Conservation (phyloP, 2,888 invertebrate genomes). For the Plagiodera versicolora region DNA sequence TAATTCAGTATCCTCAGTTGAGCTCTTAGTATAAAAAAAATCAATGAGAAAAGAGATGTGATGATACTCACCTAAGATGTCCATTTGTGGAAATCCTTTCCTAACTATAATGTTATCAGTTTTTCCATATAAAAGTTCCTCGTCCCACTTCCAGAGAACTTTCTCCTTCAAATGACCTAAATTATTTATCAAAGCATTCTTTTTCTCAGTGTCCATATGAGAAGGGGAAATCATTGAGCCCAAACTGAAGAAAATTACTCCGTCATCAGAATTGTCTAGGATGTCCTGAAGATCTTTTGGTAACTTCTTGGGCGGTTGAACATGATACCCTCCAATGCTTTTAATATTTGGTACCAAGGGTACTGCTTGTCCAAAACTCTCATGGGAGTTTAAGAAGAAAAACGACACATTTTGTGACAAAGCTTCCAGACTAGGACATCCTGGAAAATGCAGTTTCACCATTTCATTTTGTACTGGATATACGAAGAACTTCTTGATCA, state of each 20-base stretch:
- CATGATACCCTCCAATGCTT: conserved; percentile 62
- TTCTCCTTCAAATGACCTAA: conserved; percentile 64
- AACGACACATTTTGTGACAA: conserved; percentile 41
- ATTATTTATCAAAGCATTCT: conserved; percentile 59
- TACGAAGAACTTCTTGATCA: conserved; percentile 31
- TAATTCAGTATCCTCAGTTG: too few species aligned
- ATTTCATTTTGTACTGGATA: conserved; percentile 38
- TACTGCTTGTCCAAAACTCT: conserved; percentile 56
- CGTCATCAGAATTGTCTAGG: conserved; percentile 58
- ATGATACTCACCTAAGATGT: conserved; percentile 47
- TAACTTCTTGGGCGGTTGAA: conserved; percentile 39
- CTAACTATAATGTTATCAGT: conserved; percentile 32
- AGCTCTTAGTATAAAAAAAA: too few species aligned
- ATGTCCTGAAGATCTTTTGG: conserved; percentile 56
- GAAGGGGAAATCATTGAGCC: conserved; percentile 63
- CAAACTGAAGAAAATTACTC: conserved; percentile 63
- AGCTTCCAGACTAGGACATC: conserved; percentile 37
- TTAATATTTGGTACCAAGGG: conserved; percentile 62
- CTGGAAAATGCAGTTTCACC: conserved; percentile 41
- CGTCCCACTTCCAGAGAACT: conserved; percentile 68
- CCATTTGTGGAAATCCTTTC: background rate
- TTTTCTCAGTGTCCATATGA: conserved; percentile 58
- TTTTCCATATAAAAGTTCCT: conserved; percentile 48
- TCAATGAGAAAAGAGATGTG: too few species aligned
- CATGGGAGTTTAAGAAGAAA: conserved; percentile 52